Conservation (phyloP, 2,113 vertebrate genomes). For the Onychorhynchus coronatus region DNA sequence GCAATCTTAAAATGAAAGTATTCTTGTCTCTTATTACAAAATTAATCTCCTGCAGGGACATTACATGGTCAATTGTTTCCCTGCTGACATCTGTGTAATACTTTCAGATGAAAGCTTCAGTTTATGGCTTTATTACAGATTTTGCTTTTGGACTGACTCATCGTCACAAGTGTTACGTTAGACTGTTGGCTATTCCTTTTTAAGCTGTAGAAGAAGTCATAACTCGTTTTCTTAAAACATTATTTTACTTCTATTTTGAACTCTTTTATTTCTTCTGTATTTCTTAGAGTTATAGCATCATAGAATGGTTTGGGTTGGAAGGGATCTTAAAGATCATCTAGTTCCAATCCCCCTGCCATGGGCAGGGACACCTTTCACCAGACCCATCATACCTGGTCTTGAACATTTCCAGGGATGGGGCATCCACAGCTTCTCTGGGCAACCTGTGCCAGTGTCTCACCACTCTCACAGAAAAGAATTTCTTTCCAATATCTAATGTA, state of each 20-base stretch:
- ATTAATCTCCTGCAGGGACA: constrained; percentile 14
- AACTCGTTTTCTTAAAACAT: constrained; percentile 23
- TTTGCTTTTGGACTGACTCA: constrained; percentile 36
- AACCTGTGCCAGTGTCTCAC: not conserved
- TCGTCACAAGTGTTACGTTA: constrained; percentile 39
- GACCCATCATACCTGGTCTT: not conserved
- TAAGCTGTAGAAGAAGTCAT: not conserved
- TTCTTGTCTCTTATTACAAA: constrained; percentile 49
- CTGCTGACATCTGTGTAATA: constrained; percentile 37
- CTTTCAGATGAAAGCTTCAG: constrained; percentile 30
- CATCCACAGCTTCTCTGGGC: not conserved
- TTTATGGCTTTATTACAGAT: constrained; percentile 34
- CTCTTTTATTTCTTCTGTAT: not conserved
- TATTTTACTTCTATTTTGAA: not conserved
- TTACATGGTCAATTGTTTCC: constrained; percentile 40
- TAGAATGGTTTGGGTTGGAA: not conserved
- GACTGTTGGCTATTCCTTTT: not conserved
- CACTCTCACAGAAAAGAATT: not conserved
- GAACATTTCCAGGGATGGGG: not conserved
- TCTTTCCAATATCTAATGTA: not conserved
- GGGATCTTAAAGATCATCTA: not conserved
- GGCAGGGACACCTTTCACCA: not conserved
- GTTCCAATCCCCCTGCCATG: not conserved
- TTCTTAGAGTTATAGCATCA: not conserved
- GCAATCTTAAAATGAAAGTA: constrained; percentile 48